Percentiles rank a stretch among this genome's conserved stretches.
These are phyloP conservation scores for Recurvirostra avosetta DNA, from an alignment of 2,113 vertebrate species.

Conservation along the genomic window DNA sequence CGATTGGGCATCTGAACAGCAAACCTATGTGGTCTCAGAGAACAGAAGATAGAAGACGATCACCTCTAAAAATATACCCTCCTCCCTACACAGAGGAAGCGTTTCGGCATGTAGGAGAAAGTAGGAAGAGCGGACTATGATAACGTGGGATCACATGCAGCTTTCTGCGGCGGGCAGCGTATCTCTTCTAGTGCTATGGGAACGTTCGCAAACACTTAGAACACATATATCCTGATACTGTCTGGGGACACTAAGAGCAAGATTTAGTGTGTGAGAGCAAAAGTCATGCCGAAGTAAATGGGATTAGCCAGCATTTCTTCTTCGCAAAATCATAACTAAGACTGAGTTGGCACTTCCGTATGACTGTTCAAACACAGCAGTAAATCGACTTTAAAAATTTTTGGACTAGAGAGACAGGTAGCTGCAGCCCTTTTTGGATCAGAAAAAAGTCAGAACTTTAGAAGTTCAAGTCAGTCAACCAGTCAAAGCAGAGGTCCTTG, in stretches of 20 bases:
- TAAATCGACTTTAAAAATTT: neutral
- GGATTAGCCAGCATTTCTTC: constrained; percentile 18
- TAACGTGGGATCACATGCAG: neutral
- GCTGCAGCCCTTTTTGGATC: neutral
- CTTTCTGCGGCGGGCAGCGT: neutral
- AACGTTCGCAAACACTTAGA: neutral
- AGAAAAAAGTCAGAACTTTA: neutral
- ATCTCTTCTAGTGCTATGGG: neutral
- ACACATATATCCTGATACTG: neutral
- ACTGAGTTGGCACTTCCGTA: neutral
- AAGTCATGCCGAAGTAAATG: constrained; percentile 21
- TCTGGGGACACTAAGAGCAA: neutral
- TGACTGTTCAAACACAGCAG: constrained; percentile 6
- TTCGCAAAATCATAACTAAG: neutral
- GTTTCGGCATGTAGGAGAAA: neutral
- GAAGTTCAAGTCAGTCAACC: neutral
- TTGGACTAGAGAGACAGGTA: neutral
- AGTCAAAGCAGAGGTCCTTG: neutral
- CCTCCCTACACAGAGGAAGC: neutral
- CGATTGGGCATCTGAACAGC: neutral
- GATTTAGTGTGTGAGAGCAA: constrained; percentile 2
- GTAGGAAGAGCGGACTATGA: neutral
- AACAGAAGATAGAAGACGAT: neutral
- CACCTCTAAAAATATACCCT: neutral
- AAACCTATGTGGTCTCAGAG: neutral